Base-by-base conservation (phyloP, 2,797 vertebrate genomes). In the Columba guinea region DNA sequence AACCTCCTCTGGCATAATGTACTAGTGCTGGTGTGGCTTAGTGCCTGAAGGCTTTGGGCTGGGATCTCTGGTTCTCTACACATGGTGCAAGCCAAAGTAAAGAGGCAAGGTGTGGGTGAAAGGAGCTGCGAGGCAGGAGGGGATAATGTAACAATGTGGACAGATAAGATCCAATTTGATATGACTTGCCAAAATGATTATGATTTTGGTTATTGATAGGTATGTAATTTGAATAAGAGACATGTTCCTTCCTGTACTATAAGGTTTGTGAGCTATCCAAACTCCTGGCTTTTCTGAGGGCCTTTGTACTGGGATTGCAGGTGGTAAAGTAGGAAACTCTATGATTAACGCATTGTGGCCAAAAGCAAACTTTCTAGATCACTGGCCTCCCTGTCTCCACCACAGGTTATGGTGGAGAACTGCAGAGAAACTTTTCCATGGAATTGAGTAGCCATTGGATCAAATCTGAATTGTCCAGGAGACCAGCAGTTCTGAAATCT, bases 1-100 rank as follows among this genome's bases (percentile, higher is more conserved):
- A 51, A 1, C 18, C 28, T 81, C 6, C 30, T 55, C 24, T 14
- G 27, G 37, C 49, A 0, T 39, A 21, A 12, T 9, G 1, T 4
- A 0, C 18, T 5, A 9, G 22, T 23, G 37, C 55, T 41, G 18
- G 3, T 53, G 68, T 64, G 74, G 37, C 60, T 79, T 4, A 10
- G 41, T 39, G 64, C 59, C 81, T 46, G 7, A 15, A 65, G 58
- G 41, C 32, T 73, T 44, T 39, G 22, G 32, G 59, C 28, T 60
- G 26, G 32, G 78, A 32, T 17, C 52, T 12, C 52, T 44, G 18
- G 46, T 56, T 46, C n/a, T 73, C 28, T 63, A 8, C 22, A 2
- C 3, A 7, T 37, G 52, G 6, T 78, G 34, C 39, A 70, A 35
- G 26, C 51, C 59, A 34, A 41, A 82, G 35, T 21, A 35, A 82